A percentile compares a stretch with the other conserved stretches of the same genome.
phyloP scores from a whole-genome alignment of 2,888 invertebrate species.

The Nectonema munidae region DNA sequence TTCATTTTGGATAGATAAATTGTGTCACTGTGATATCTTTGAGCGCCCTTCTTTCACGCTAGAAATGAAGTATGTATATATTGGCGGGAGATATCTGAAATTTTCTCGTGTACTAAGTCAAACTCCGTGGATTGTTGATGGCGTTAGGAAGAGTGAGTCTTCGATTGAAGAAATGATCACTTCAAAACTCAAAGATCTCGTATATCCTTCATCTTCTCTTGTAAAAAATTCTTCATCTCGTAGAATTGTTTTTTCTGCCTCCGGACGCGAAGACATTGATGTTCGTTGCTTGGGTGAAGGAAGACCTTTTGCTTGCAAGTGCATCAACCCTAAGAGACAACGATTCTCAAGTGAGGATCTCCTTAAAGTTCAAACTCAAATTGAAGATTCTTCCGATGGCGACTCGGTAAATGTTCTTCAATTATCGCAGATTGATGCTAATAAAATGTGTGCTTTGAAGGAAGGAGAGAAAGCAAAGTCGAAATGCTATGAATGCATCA shows the following conservation, averaged over 20 bases:
- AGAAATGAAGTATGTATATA: conserved; percentile 20
- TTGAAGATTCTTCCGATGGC: not conserved
- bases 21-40: too few species aligned
- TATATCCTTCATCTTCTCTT: conserved; percentile 30
- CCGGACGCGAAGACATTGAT: conserved; percentile 84
- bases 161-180: conserved; percentile 65
- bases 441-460: conserved; percentile 36
- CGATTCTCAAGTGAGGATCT: not conserved
- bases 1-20: too few species aligned
- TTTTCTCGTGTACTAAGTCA: conserved; percentile 50
- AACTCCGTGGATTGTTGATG: conserved; percentile 63
- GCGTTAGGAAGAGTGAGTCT: conserved; percentile 38
- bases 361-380: not conserved
- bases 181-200: conserved; percentile 31
- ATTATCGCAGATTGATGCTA: not conserved
- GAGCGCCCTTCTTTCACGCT: conserved; percentile 18
- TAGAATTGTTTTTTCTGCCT: conserved; percentile 35
- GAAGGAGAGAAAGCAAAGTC: conserved; percentile 53
- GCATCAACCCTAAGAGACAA: conserved; percentile 27
- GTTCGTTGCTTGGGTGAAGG: conserved; percentile 52
- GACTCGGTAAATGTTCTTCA: conserved; percentile 9
- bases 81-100: conserved; percentile 42
- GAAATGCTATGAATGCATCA: conserved; percentile 36
- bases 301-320: conserved; percentile 62
- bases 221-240: too few species aligned